Evolutionary conservation across 2,113 vertebrate genomes (phyloP), one percentile per base, ranked within the genome.

Genomic region (Plectropomus leopardus): DNA sequence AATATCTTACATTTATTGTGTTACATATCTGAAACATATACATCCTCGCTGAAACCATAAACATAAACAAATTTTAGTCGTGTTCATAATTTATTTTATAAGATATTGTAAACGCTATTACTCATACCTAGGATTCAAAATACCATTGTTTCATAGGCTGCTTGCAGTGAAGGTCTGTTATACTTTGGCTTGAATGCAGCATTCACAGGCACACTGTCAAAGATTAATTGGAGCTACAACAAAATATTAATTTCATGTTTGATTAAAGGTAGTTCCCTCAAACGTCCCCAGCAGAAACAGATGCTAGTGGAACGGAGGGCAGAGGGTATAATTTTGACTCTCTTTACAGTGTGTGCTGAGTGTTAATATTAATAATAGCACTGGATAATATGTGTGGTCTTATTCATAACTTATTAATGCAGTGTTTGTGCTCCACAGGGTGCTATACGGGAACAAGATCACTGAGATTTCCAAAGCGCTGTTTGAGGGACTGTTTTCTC

Each of bases 381-480:
- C 42, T 36, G 11, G 17, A n/a, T 50, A 28, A 75, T 61, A 17
- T 54, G 17, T 55, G 57, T 68, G 30, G n/a, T 69, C 23, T 24
- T 36, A 42, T 57, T 81, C 60, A 75, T 60, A 15, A 51, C 65
- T 72, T 73, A 68, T 78, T 67, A 58, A 58, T 57, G 40, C 28
- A 48, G 2, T 60, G 5, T 87, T 76, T 93, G 45, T 78, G 84
- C 21, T 88, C 28, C 86, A 88, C 92, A 99, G 98, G 55, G 98
- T 99, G 36, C 95, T 99, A 17, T 99, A 99, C 82, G 98, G 98
- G 80, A 99, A 99, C 93, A 99, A 99, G 95, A 99, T 99, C 86
- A 98, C 97, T 4, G 98, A 99, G 92, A 97, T 99, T 86, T 96
- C 98, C 51, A 99, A 99, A 94, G 96, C 96, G 44, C 93, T 99